These are phyloP conservation scores for Cinara cedri DNA, from an alignment of 2,888 invertebrate species.

Conservation along the genomic window DNA sequence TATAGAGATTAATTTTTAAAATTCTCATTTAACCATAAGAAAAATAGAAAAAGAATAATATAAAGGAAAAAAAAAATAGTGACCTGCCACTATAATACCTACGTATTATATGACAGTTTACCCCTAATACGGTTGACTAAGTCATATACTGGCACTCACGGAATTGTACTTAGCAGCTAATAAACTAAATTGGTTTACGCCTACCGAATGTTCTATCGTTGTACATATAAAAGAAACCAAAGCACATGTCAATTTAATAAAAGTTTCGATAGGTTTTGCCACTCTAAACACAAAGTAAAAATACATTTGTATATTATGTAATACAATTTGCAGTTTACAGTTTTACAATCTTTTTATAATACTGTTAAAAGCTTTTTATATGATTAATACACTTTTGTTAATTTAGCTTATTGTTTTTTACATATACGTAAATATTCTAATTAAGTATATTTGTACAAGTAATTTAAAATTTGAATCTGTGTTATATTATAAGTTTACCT, in stretches of 20 bases:
- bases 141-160: neutral
- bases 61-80: neutral
- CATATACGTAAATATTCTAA: no score
- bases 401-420: constrained; percentile 2
- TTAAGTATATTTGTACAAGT: no score
- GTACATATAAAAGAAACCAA: neutral
- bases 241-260: constrained; percentile 36
- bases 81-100: no score
- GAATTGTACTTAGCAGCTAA: constrained; percentile 29
- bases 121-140: constrained; percentile 26
- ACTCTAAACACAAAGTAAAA: constrained; percentile 26
- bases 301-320: neutral
- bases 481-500: neutral
- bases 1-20: neutral
- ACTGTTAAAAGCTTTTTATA: neutral
- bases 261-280: neutral
- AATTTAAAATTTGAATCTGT: neutral
- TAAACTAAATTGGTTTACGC: constrained; percentile 37
- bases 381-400: neutral
- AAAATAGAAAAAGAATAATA: neutral
- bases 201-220: constrained; percentile 6
- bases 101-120: neutral
- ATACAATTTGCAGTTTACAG: no score
- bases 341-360: constrained; percentile 25
- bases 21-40: neutral